Evolutionary conservation across 2,113 vertebrate genomes (phyloP).

Genomic region (Nothobranchius kuhntae): DNA sequence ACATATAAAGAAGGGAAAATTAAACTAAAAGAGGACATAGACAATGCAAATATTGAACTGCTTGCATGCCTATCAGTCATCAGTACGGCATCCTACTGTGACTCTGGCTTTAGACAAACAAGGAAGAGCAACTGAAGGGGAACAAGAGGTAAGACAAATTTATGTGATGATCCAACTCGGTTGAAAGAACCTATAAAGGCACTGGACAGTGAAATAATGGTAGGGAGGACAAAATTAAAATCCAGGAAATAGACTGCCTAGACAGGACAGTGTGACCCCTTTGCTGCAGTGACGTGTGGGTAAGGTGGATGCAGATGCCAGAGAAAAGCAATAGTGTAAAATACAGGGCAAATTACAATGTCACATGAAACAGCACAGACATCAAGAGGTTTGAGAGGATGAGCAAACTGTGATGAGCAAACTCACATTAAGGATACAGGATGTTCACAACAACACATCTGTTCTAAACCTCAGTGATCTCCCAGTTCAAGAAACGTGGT

Average conservation of each 20-base stretch:
- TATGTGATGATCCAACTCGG: conserved; percentile 4
- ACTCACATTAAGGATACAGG: too few relatives aligned
- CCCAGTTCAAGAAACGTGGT: too few relatives aligned
- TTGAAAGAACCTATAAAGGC: conserved; percentile 9
- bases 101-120: neutral
- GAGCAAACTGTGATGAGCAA: too few relatives aligned
- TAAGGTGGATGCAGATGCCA: conserved; percentile 25
- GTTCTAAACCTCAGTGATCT: too few relatives aligned
- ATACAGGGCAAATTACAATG: conserved; percentile 27
- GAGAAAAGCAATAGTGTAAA: conserved; percentile 32
- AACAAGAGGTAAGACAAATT: conserved; percentile 2
- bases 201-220: conserved; percentile 15
- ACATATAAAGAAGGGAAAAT: neutral
- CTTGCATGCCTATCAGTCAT: neutral
- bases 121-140: conserved; percentile 3
- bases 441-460: too few relatives aligned
- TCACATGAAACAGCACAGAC: conserved; percentile 21
- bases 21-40: neutral
- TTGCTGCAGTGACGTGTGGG: conserved; percentile 48
- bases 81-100: neutral
- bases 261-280: conserved; percentile 56
- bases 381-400: neutral
- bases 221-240: conserved; percentile 21
- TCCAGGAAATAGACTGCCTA: conserved; percentile 45
- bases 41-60: neutral